Percentiles rank a stretch among this genome's conserved stretches.
Conservation (phyloP, 2,888 invertebrate genomes). For the Monopis laevigella region DNA sequence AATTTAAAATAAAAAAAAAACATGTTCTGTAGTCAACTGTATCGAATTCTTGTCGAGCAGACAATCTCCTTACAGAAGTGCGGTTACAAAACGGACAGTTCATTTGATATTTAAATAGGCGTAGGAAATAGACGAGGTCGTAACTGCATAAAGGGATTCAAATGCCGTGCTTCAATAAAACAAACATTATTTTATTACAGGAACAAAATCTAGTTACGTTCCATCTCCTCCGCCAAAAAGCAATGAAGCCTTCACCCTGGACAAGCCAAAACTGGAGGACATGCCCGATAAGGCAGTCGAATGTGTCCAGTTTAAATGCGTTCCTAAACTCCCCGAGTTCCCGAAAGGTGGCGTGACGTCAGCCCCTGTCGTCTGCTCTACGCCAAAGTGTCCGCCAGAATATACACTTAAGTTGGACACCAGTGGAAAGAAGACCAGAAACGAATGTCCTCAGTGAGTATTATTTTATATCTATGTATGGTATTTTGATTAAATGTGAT, state of each 20-base stretch:
- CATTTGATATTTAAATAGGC: no score
- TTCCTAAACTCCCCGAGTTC: constrained; percentile 55
- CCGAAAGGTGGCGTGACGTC: constrained; percentile 28
- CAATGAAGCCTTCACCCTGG: constrained; percentile 40
- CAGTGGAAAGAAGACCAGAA: constrained; percentile 28
- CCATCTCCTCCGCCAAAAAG: constrained; percentile 26
- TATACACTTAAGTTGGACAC: constrained; percentile 64
- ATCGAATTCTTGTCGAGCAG: no score
- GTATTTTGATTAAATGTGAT: neutral
- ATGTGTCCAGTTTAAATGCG: constrained; percentile 66
- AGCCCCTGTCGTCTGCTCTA: constrained; percentile 42
- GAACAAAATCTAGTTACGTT: constrained; percentile 6
- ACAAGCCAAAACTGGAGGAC: constrained; percentile 29
- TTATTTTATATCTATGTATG: neutral
- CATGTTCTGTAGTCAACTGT: no score
- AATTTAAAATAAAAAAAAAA: no score
- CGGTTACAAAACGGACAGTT: no score
- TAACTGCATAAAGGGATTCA: no score
- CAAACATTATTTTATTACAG: no score
- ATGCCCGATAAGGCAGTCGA: constrained; percentile 25
- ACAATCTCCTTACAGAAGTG: no score
- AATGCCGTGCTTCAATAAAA: no score
- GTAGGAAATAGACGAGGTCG: no score
- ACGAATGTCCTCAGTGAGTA: constrained; percentile 61
- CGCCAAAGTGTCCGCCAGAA: constrained; percentile 66